Base-by-base conservation (phyloP, 2,888 invertebrate species). In the Dasypogon diadema region DNA sequence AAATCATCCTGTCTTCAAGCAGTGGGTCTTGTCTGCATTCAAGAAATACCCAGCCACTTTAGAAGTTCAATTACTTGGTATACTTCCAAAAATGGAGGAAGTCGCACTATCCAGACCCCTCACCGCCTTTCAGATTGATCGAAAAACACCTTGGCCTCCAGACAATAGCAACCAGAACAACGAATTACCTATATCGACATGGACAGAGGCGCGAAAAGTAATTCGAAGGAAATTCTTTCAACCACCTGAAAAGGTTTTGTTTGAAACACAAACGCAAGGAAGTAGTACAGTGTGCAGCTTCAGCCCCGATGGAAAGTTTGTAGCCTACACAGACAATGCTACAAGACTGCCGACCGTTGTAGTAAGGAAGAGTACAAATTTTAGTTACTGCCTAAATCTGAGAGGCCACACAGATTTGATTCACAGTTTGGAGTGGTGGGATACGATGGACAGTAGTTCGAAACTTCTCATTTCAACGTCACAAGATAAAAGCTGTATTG, bases 401-500 rank as follows among this genome's bases (percentile, higher is more conserved):
- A 55, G 58, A 56, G 76, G 76, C 37, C 76, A 76, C 30, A 48
- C 48, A 1, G 22, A 26, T 21, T 10, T 48, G 16, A 60, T 76
- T 10, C 74, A 74, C 58, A 56, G 76, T 55, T 46, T 76, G 22
- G 30, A 63, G 1, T 76, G 76, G 76, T 58, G 54, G 22, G 12
- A 46, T 12, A 4, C 8, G 8, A 37, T 34, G 21, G 48, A 63
- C 2, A 12, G n/a, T 3, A 12, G 2, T 42, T 42, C n/a, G 42
- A 42, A 2, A 42, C 8, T 74, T 5, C 55, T 76, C 14, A n/a
- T 76, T 34, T 74, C 76, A 22, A 24, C 74, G 1, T 76, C 76
- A 24, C 73, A 76, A 14, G 76, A 76, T 73, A 63, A 74, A 55
- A 76, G 56, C 37, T 76, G 76, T 46, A 76, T 76, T 30, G 34